A percentile compares a stretch with the other conserved stretches of the same genome.
These are phyloP conservation scores for Lepidurus couesii DNA, from an alignment of 1,140 invertebrate species.

Conservation along the genomic window DNA sequence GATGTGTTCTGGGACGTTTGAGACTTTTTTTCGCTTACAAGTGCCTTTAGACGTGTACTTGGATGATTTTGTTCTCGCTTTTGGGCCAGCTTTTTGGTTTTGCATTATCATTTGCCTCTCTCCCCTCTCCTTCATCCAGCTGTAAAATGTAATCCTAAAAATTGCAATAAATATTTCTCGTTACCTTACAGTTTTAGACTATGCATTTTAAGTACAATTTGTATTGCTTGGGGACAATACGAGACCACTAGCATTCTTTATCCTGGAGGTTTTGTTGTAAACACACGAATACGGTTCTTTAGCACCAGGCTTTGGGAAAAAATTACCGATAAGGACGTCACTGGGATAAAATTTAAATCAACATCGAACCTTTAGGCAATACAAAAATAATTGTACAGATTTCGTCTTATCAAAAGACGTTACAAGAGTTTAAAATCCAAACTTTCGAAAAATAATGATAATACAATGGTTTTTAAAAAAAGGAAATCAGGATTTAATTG, in stretches of 20 bases:
- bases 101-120: too few species aligned
- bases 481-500: not conserved
- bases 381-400: constrained; percentile 20
- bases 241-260: not conserved
- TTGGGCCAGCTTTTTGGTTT: too few species aligned
- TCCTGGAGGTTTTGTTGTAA: not conserved
- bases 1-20: constrained; percentile 1
- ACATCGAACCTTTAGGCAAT: constrained; percentile 43
- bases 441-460: not conserved
- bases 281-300: not conserved
- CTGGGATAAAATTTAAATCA: constrained; percentile 37
- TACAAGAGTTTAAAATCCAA: not conserved
- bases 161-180: too few species aligned
- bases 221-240: not conserved
- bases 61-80: too few species aligned
- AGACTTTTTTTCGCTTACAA: not conserved
- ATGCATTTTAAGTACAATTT: too few species aligned
- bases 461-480: not conserved
- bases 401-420: constrained; percentile 13
- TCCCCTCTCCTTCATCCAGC: too few species aligned
- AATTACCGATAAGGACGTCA: constrained; percentile 36
- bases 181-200: too few species aligned
- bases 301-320: constrained; percentile 7
- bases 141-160: too few species aligned
- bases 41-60: not conserved